Evolutionary conservation across 2,888 invertebrate genomes (phyloP).

Genomic region (Melikaiella ostensackeni): DNA sequence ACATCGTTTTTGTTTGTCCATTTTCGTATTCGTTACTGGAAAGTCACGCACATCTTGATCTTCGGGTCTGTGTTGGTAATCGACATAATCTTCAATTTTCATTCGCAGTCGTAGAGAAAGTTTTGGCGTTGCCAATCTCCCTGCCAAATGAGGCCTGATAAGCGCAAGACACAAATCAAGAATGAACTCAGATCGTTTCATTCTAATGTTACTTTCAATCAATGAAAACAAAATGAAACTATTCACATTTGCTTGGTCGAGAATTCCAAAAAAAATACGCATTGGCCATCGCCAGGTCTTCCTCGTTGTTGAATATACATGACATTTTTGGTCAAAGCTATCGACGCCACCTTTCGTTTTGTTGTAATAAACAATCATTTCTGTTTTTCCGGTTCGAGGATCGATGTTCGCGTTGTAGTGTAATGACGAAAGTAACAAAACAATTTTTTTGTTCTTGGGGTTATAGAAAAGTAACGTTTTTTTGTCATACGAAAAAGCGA

Average conservation of each 20-base stretch:
- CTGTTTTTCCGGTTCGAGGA: constrained; percentile 49
- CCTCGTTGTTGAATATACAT: constrained; percentile 48
- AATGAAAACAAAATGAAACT: constrained; percentile 49
- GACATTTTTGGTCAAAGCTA: constrained; percentile 56
- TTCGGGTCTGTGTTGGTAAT: neutral
- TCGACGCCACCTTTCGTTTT: constrained; percentile 56
- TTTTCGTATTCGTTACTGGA: neutral
- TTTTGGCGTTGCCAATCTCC: neutral
- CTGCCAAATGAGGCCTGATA: neutral
- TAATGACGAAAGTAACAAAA: constrained; percentile 50
- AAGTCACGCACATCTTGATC: neutral
- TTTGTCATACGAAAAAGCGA: constrained; percentile 43
- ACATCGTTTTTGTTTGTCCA: neutral
- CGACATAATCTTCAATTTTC: neutral
- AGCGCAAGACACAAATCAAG: neutral
- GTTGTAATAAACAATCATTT: constrained; percentile 55
- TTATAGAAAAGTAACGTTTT: constrained; percentile 46
- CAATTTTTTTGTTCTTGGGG: constrained; percentile 50
- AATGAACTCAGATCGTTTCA: constrained; percentile 35
- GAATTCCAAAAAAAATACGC: constrained; percentile 55
- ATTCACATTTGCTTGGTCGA: constrained; percentile 57
- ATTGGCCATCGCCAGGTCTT: constrained; percentile 49
- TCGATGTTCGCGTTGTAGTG: constrained; percentile 46
- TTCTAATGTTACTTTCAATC: neutral
- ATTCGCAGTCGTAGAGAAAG: neutral